Conservation (phyloP, 2,797 vertebrate species). For the Chrysocyon brachyurus region DNA sequence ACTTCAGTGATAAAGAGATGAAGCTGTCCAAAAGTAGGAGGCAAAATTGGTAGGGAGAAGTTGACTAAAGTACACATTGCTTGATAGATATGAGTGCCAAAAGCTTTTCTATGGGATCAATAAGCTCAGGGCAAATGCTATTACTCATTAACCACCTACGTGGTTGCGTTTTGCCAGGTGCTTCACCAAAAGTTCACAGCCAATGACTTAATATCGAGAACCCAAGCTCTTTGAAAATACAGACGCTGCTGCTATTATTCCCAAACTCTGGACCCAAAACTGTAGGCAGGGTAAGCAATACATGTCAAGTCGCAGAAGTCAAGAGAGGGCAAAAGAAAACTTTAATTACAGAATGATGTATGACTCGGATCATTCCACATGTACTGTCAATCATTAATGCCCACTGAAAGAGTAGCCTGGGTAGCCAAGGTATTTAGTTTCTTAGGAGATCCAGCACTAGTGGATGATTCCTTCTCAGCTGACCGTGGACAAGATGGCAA, state of each 20-base stretch:
- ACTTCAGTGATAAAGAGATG: background rate
- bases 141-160: slow-evolving; percentile 14
- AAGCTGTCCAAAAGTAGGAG: slow-evolving; percentile 44
- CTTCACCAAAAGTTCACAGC: slow-evolving; percentile 18
- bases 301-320: slow-evolving; percentile 14
- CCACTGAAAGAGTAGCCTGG: slow-evolving; percentile 41
- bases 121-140: background rate
- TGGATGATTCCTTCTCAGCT: slow-evolving; percentile 57
- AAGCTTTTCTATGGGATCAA: background rate
- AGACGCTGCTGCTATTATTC: background rate
- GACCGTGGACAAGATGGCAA: slow-evolving; percentile 2
- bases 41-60: background rate
- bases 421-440: slow-evolving; percentile 72
- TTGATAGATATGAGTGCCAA: background rate
- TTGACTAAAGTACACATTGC: background rate
- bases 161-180: background rate
- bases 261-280: background rate
- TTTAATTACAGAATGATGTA: slow-evolving; percentile 71
- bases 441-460: slow-evolving; percentile 22
- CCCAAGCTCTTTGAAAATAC: slow-evolving; percentile 33
- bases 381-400: slow-evolving; percentile 79
- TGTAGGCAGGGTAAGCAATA: background rate
- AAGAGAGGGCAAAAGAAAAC: slow-evolving; percentile 65
- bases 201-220: slow-evolving; percentile 5
- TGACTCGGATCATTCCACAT: slow-evolving; percentile 36